Evolutionary conservation across 92 coral and sea anemone genomes (phyloP).

Genomic region (Isaurus tuberculatus): DNA sequence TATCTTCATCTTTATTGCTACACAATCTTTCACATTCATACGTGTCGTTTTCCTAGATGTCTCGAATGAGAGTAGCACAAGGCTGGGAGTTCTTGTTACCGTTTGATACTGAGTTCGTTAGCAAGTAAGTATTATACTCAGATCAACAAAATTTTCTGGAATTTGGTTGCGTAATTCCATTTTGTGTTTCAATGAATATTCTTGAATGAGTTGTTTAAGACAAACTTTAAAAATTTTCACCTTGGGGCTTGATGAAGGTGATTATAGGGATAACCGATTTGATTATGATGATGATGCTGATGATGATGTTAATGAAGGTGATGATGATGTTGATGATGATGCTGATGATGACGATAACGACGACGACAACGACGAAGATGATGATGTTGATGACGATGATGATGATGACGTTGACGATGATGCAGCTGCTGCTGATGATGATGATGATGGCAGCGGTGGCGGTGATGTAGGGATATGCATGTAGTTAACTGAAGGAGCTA

Average conservation of each 20-base stretch:
- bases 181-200: background rate
- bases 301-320: background rate
- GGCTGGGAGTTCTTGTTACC: slow-evolving; percentile 98
- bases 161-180: background rate
- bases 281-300: background rate
- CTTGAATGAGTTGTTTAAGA: background rate
- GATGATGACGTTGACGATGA: background rate
- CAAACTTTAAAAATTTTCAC: too few relatives aligned
- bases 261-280: background rate
- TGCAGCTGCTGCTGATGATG: background rate
- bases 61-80: slow-evolving; percentile 85
- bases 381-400: background rate
- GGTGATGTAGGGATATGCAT: background rate
- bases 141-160: background rate
- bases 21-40: background rate
- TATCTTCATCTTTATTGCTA: background rate
- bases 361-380: background rate
- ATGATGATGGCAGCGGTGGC: background rate
- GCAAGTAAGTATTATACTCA: slow-evolving; percentile 72
- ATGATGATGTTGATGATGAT: background rate
- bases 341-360: too few relatives aligned
- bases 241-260: background rate
- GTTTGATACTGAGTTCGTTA: slow-evolving; percentile 82
- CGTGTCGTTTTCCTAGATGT: slow-evolving; percentile 65
- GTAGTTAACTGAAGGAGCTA: background rate